These are phyloP conservation scores for Vanacampus margaritifer DNA, from an alignment of 2,113 vertebrate species.

Conservation along the genomic window DNA sequence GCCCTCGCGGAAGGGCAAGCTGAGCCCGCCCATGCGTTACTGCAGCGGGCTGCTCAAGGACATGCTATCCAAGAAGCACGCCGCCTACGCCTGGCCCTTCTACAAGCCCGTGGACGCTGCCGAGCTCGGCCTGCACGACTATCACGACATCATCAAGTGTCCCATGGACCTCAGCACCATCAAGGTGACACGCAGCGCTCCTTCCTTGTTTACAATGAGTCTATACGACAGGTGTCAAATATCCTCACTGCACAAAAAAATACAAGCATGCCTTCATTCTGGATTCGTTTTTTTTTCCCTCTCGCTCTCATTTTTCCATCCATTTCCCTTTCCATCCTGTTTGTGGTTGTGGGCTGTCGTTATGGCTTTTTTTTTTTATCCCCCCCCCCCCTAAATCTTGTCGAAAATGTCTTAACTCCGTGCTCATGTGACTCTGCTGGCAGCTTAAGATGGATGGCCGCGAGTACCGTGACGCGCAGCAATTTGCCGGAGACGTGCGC, in stretches of 20 bases:
- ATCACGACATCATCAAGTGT: conserved; percentile 94
- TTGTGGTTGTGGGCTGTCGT: too few species aligned
- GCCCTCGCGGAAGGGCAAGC: conserved; percentile 79
- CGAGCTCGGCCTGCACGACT: conserved; percentile 87
- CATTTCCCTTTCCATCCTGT: too few species aligned
- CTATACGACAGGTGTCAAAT: background rate
- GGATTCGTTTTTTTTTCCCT: too few species aligned
- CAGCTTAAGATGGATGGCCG: conserved; percentile 94
- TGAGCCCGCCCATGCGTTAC: conserved; percentile 85
- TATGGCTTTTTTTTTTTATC: too few species aligned
- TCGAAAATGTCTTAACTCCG: too few species aligned
- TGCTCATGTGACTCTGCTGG: too few species aligned
- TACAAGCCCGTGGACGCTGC: conserved; percentile 91
- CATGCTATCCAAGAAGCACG: conserved; percentile 90
- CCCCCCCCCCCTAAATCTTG: too few species aligned
- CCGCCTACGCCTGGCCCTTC: conserved; percentile 92
- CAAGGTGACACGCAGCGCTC: conserved; percentile 59
- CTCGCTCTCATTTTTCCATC: too few species aligned
- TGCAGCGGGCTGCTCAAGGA: conserved; percentile 92
- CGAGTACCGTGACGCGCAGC: conserved; percentile 86
- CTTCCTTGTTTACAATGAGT: background rate
- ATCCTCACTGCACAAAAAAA: too few species aligned
- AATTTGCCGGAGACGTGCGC: conserved; percentile 86
- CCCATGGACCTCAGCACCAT: conserved; percentile 96
- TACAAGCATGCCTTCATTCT: too few species aligned